Base-by-base conservation (phyloP, 1,140 invertebrate species). In the Sycobia sp. region DNA sequence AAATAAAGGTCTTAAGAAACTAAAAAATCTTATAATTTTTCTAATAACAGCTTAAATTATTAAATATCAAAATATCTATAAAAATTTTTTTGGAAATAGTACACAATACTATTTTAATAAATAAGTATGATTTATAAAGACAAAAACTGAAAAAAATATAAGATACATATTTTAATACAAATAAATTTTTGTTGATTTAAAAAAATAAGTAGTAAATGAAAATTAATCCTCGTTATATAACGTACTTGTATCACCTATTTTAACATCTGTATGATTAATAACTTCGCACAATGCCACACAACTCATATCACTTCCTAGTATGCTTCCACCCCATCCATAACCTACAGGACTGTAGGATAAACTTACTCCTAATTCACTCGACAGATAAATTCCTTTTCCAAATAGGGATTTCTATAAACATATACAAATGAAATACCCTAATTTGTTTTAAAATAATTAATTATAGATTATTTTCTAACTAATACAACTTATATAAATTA, bases 231-330 rank as follows among this genome's bases (percentile, higher is more conserved):
- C 1, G 1, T 56, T 7, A 47, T 32, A 23, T n/a, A 49, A 63
- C 58, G 72, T 71, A 81, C 80, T 68, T 54, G 71, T 69, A 65
- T 80, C 75, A 62, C 75, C 73, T 65, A 69, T 67, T 65, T 81
- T 82, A 16, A 81, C 71, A 63, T 89, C 84, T 10, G 86, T 84
- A 71, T 90, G 86, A 76, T 91, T 85, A 55, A 93, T 86, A 67
- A 93, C 82, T 84, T 94, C 87, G 81, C 91, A 90, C 22, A 94
- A 75, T 14, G 91, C 91, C 20, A 94, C 82, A 75, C 90, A 91
- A 25, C 89, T 89, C 29, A 93, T 77, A 58, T 89, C 84, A 20
- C 86, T 84, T 4, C 91, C 91, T 34, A 92, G 82, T 29, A 84
- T 74, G 71, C 91, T 92, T 25, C 86, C 85, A 9, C 87, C 86